Evolutionary conservation across 2,888 invertebrate species (phyloP).

Genomic region (Anaspis maculata): DNA sequence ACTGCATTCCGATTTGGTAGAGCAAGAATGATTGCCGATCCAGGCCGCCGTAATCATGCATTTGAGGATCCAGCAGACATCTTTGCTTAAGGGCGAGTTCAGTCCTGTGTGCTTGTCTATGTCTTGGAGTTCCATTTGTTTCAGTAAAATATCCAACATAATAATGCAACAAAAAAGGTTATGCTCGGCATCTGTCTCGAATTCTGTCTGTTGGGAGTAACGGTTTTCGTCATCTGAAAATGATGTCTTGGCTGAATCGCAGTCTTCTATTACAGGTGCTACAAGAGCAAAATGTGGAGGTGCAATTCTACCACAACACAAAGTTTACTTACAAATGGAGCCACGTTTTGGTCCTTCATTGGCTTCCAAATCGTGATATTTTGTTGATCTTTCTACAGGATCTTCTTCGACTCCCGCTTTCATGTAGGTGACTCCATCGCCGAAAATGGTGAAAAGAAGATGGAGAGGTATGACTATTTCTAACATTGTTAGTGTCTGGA

Average conservation of each 20-base stretch:
- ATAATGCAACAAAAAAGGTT: conserved; percentile 93
- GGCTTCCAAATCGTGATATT: conserved; percentile 35
- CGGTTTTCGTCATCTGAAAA: conserved; percentile 62
- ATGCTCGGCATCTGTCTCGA: conserved; percentile 61
- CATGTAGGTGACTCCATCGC: conserved; percentile 74
- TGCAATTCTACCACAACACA: conserved; percentile 2
- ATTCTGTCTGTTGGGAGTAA: conserved; percentile 54
- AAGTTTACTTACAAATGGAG: conserved; percentile 48
- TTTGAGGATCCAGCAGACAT: conserved; percentile 65
- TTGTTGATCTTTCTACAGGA: conserved; percentile 38
- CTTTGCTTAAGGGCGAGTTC: conserved; percentile 64
- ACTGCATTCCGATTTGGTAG: conserved; percentile 65
- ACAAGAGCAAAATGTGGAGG: conserved; percentile 20
- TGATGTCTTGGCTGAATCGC: conserved; percentile 57
- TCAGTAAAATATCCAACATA: conserved; percentile 90
- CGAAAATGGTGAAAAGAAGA: conserved; percentile 84
- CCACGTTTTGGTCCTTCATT: conserved; percentile 41
- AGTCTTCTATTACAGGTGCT: conserved; percentile 59
- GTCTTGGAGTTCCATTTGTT: conserved; percentile 88
- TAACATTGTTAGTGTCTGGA: conserved; percentile 72
- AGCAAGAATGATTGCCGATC: conserved; percentile 57
- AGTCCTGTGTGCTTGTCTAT: conserved; percentile 74
- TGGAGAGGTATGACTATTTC: conserved; percentile 85
- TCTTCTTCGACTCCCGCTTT: conserved; percentile 47
- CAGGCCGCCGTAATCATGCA: conserved; percentile 69